These are phyloP conservation scores for Plebejus melissa DNA, from an alignment of 2,888 invertebrate genomes.

Conservation along the genomic window DNA sequence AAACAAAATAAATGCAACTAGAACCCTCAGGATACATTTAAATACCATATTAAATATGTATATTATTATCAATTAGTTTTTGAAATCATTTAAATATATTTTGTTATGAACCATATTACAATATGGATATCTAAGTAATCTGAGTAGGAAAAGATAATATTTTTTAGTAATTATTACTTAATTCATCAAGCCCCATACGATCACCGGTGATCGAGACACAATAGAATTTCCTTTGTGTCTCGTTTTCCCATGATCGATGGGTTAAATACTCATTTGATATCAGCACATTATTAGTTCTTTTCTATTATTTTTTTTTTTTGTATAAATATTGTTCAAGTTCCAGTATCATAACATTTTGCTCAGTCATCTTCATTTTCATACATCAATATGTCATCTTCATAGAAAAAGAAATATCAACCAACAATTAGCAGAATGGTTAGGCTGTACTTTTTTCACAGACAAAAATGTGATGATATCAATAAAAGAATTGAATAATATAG, in stretches of 20 bases:
- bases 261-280: neutral
- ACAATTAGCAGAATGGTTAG: neutral
- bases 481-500: neutral
- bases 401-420: neutral
- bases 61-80: neutral
- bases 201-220: no score
- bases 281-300: neutral
- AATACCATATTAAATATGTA: neutral
- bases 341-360: neutral
- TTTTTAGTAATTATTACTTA: neutral
- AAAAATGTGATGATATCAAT: slow-evolving; percentile 30
- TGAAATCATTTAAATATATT: neutral
- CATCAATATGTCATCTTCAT: neutral
- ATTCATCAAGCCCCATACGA: no score
- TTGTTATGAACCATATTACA: neutral
- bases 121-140: neutral
- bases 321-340: neutral
- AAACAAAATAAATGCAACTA: neutral
- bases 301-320: neutral
- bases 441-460: neutral
- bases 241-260: no score
- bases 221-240: no score
- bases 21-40: neutral
- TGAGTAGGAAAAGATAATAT: neutral
- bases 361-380: no score